Conservation (phyloP, 2,113 vertebrate species). For the Macrotus californicus region DNA sequence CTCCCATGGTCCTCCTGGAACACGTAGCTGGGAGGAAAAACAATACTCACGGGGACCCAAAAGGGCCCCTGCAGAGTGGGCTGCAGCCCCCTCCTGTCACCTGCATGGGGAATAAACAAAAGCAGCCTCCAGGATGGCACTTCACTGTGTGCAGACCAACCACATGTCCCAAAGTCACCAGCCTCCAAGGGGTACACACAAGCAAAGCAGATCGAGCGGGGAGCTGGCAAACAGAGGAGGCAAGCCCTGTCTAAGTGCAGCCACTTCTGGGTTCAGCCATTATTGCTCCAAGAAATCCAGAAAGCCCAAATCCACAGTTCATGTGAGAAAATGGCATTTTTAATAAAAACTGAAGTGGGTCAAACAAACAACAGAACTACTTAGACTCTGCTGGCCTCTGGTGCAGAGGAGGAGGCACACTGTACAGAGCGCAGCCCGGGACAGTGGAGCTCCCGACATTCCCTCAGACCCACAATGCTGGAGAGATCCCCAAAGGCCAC, state of each 20-base stretch:
- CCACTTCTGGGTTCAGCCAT: neutral
- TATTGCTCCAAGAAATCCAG: neutral
- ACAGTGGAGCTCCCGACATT: neutral
- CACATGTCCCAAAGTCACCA: neutral
- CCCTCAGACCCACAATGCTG: neutral
- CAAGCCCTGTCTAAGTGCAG: neutral
- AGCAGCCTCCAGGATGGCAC: neutral
- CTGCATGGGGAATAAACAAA: fast-evolving
- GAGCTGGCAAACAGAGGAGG: neutral
- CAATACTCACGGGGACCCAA: fast-evolving
- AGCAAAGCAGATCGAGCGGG: neutral
- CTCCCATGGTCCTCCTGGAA: neutral
- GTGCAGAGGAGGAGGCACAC: neutral
- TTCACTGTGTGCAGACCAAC: neutral
- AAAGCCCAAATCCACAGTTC: neutral
- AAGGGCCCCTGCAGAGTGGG: neutral
- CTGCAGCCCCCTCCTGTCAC: neutral
- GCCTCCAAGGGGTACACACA: fast-evolving
- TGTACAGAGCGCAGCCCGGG: fast-evolving
- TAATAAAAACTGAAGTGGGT: neutral
- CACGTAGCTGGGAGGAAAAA: neutral
- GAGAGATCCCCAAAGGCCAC: neutral
- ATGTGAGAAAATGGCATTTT: fast-evolving
- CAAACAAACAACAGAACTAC: neutral
- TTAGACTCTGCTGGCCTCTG: neutral